Percentiles rank a stretch among this genome's conserved stretches.
Evolutionary conservation across 1,140 invertebrate genomes (phyloP).

Genomic region (Eriosoma lanigerum): DNA sequence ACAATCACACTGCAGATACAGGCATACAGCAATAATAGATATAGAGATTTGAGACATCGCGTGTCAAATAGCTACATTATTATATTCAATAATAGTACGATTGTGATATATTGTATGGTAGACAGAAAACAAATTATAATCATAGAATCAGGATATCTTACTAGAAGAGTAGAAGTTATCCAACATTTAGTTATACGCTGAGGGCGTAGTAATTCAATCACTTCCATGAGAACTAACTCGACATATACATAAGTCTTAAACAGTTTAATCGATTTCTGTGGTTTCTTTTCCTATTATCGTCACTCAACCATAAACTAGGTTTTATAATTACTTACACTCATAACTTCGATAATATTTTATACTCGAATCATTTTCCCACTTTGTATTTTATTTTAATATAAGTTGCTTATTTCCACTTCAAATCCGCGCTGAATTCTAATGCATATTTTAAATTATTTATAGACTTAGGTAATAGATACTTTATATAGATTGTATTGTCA

Average conservation of each 20-base stretch:
- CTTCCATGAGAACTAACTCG: constrained; percentile 11
- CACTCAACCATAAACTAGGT: constrained; percentile 36
- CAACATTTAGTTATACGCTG: neutral
- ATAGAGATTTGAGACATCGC: too few species aligned
- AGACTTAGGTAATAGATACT: neutral
- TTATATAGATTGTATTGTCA: neutral
- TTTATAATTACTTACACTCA: constrained; percentile 28
- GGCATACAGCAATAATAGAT: too few species aligned
- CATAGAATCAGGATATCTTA: neutral
- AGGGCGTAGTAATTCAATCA: neutral
- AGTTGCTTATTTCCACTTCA: neutral
- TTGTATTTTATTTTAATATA: neutral
- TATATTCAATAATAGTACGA: neutral
- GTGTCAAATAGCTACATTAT: too few species aligned
- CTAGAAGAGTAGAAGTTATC: constrained; percentile 21
- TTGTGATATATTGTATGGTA: neutral
- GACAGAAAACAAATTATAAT: neutral
- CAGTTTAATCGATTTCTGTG: constrained; percentile 49
- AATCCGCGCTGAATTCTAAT: neutral
- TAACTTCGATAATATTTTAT: neutral
- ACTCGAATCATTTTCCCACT: neutral
- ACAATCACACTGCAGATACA: too few species aligned
- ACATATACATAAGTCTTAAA: neutral
- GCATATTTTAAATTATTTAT: too few species aligned
- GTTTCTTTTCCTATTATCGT: constrained; percentile 27